Evolutionary conservation across 2,113 vertebrate species (phyloP), one percentile per base, ranked within the genome.

Genomic region (Hydrolagus affinis): DNA sequence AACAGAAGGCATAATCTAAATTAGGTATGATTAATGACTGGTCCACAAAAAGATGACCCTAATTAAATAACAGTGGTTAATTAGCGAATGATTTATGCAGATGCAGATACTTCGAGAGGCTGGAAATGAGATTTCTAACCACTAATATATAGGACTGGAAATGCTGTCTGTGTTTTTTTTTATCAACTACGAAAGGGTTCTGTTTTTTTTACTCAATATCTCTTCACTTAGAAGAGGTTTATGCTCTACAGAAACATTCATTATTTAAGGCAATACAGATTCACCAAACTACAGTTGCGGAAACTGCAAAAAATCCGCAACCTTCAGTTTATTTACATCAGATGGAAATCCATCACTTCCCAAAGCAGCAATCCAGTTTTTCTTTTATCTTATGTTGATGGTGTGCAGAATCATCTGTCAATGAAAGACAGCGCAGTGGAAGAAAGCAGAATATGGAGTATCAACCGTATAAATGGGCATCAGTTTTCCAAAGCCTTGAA

Each of bases 51-150:
- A 92, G 92, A 92, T 86, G 44, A 86, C 88, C 89, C 91, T 96
- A 95, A 97, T 96, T 97, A 96, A 97, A 95, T 95, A 96, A 94
- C 90, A 89, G 89, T 88, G 90, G 89, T 92, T 96, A 95, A 97
- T 95, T 94, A 94, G 91, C 72, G 90, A 73, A 88, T 94, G 94
- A 95, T 94, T 96, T 93, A 90, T 86, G 89, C 87, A 91, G 90
- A 91, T 89, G 94, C 94, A 95, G 92, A 88, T 89, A 89, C 88
- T 90, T 89, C 90, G 87, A 89, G 73, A 89, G 87, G 88, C 91
- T 85, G 90, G 89, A 89, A 89, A 87, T 87, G 86, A 90, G 89
- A 91, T 87, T 87, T 70, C 56, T 87, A 89, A 89, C 88, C 88
- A 87, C 25, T 83, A 68, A 66, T 32, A 88, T 86, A 86, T 86